phyloP scores from a whole-genome alignment of 2,888 invertebrate species.

The Polyommatus iphigenia region DNA sequence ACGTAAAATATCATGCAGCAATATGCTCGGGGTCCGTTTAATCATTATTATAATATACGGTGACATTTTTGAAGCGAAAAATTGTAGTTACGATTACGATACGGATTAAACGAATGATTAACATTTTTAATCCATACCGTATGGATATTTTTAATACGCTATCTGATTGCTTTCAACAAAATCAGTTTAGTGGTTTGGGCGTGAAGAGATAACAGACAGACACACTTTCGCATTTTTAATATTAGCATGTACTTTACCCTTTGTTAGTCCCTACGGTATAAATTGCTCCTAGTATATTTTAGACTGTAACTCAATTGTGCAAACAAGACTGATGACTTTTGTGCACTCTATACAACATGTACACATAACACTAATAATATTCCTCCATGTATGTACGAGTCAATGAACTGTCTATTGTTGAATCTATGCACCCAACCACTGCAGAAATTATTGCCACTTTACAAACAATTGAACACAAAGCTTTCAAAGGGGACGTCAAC shows the following conservation, averaged over 20 bases:
- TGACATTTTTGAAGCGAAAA: background rate
- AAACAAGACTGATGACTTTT: background rate
- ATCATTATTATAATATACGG: conserved; percentile 37
- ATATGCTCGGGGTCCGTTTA: conserved; percentile 38
- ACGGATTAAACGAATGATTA: too few species aligned
- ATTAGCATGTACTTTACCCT: background rate
- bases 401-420: background rate
- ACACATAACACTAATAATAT: too few species aligned
- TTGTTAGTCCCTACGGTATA: background rate
- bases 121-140: too few species aligned
- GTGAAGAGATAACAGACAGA: too few species aligned
- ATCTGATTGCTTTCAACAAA: too few species aligned
- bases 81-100: too few species aligned
- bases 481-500: background rate
- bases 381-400: background rate
- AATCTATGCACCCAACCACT: background rate
- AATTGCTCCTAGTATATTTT: background rate
- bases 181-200: too few species aligned
- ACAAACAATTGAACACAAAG: background rate
- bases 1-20: conserved; percentile 44
- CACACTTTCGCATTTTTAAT: too few species aligned
- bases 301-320: background rate
- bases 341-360: background rate
- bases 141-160: too few species aligned
- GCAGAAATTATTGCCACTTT: background rate